Evolutionary conservation across 2,888 invertebrate genomes (phyloP), one percentile per base, ranked within the genome.

Genomic region (Apodemia mormo): DNA sequence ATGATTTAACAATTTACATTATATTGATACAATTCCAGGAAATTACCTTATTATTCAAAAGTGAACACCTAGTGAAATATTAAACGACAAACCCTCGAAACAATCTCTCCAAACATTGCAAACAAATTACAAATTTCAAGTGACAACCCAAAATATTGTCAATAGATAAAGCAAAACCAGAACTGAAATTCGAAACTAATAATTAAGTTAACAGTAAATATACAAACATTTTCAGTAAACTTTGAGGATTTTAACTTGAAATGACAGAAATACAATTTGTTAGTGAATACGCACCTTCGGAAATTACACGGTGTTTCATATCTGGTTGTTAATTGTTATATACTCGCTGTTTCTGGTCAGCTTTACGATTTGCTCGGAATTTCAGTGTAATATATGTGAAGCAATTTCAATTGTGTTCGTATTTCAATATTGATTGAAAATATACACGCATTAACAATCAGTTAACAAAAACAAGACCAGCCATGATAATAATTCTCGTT

Each of bases 321-420:
- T 74, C 67, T 71, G 68, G 72, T 72, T 72, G 72, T 72, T 72
- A 71, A 72, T 70, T 73, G 71, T 74, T 72, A 70, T 72, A 72
- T 73, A 70, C 64, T 70, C 72, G 74, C 71, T 58, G 65, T 68
- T 73, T 69, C 74, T 70, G 71, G 68, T 68, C 61, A 67, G 66
- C 58, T 74, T 74, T 67, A 68, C 69, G 67, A 74, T 72, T 66
- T 68, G 68, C 40, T 68, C n/a, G 68, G 37, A 65, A 54, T 69
- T 69, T 30, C 65, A 40, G n/a, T 9, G 64, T 33, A 54, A 69
- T 33, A 43, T 54, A 56, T 52, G 12, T 52, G 22, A 29, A 64
- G 52, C 52, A 64, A 64, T 64, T 61, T 64, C 37, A 64, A 64
- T 64, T 14, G n/a, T 37, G 14, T 37, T 64, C 37, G 14, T 37